Evolutionary conservation across 2,113 vertebrate genomes (phyloP), one percentile per base, ranked within the genome.

Genomic region (Coreoperca whiteheadi): DNA sequence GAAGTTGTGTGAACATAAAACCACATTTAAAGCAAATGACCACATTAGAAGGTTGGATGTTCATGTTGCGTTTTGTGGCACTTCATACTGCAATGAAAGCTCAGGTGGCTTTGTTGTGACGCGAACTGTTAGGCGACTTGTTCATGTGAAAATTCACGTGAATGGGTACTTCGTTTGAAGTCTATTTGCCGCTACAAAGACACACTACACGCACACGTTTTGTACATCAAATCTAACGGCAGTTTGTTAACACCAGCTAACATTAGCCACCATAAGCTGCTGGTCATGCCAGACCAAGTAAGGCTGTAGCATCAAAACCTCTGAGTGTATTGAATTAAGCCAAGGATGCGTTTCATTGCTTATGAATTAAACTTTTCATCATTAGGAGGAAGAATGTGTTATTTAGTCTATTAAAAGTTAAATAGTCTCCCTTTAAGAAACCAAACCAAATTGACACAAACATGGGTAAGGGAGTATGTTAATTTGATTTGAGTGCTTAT

Each of bases 241-340:
- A 41, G 12, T 28, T 37, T 12, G 39, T 1, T 18, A 46, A 46
- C 1, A 18, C 3, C 18, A 63, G 54, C 53, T 43, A 6, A 72
- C 51, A 57, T 57, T 30, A 46, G 56, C 39, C 18, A 6, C 56
- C 30, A 37, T 18, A 8, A 30, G 39, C 20, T 30, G 16, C 41
- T 61, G 39, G 50, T 28, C 37, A 57, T 43, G 30, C 70, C 53
- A 72, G 53, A 72, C 9, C 15, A 73, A 60, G 25, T 23, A 73
- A 41, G 25, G 37, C 70, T 46, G 56, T 18, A 21, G 28, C 28
- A 32, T 14, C 15, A 60, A 60, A 9, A 6, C 50, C 50, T 48
- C 46, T 53, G 50, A 28, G 54, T 5, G 32, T 34, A 25, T 2
- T 43, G 7, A 25, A 43, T 25, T 65, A 16, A 43, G 39, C n/a